phyloP scores from a whole-genome alignment of 1,140 invertebrate species.

The Belonocnema kinseyi region DNA sequence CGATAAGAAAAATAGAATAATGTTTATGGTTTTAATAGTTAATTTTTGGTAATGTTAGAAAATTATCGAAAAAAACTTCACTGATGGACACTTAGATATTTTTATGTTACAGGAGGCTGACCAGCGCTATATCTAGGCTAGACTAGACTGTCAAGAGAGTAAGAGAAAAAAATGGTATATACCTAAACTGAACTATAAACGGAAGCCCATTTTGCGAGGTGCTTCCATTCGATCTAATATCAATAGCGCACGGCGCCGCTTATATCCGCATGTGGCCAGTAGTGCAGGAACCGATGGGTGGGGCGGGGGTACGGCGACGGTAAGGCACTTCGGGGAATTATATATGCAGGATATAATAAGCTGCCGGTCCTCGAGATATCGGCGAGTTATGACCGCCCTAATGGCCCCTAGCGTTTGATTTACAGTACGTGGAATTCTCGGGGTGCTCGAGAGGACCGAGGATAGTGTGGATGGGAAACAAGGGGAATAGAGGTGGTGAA shows the following conservation, averaged over 20 bases:
- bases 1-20: too few relatives aligned
- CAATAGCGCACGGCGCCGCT: constrained; percentile 4
- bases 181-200: too few relatives aligned
- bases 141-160: too few relatives aligned
- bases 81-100: too few relatives aligned
- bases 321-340: constrained; percentile 69
- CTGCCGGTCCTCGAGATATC: constrained; percentile 74
- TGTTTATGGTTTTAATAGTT: too few relatives aligned
- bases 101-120: too few relatives aligned
- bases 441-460: constrained; percentile 31
- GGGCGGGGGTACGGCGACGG: neutral
- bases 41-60: too few relatives aligned
- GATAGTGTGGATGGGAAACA: neutral
- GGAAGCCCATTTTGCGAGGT: neutral
- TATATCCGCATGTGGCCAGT: constrained; percentile 31
- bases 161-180: too few relatives aligned
- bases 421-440: constrained; percentile 65
- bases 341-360: constrained; percentile 75
- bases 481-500: neutral
- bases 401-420: constrained; percentile 73
- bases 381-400: constrained; percentile 73
- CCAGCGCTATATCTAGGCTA: too few relatives aligned
- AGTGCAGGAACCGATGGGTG: too few relatives aligned
- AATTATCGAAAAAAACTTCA: too few relatives aligned
- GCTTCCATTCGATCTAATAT: constrained; percentile 16